These are phyloP conservation scores for Microctenopoma lineatum DNA, from an alignment of 2,797 vertebrate genomes.

Conservation along the genomic window DNA sequence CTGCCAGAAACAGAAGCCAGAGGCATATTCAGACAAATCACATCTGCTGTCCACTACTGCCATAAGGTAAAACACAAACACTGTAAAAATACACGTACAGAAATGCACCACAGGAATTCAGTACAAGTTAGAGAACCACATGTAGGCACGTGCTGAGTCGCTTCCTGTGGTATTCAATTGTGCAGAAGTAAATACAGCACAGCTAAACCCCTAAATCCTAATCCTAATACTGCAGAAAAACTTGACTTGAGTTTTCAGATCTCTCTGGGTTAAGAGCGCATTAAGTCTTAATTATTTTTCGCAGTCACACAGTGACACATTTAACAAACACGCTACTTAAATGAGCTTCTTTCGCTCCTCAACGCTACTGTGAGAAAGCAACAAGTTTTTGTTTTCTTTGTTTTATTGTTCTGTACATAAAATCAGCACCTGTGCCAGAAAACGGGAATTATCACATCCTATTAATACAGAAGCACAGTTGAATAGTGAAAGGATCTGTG, in stretches of 20 bases:
- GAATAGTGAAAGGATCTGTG: constrained; percentile 6
- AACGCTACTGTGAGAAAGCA: constrained; percentile 29
- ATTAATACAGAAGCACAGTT: constrained; percentile 17
- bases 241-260: constrained; percentile 72
- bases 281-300: constrained; percentile 59
- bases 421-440: constrained; percentile 19
- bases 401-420: constrained; percentile 48
- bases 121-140: constrained; percentile 22
- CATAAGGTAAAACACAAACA: constrained; percentile 78
- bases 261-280: constrained; percentile 69
- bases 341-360: constrained; percentile 19
- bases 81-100: not conserved
- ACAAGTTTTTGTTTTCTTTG: constrained; percentile 38
- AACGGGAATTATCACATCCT: constrained; percentile 40
- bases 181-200: constrained; percentile 56
- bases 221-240: constrained; percentile 72
- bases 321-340: constrained; percentile 32
- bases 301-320: constrained; percentile 73
- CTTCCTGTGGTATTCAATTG: constrained; percentile 23
- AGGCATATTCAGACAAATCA: constrained; percentile 85
- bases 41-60: constrained; percentile 87
- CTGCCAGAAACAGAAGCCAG: constrained; percentile 84
- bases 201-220: constrained; percentile 71
- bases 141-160: constrained; percentile 44
- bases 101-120: constrained; percentile 15